phyloP scores from a whole-genome alignment of 2,113 vertebrate genomes.

The Proterorhinus semilunaris region DNA sequence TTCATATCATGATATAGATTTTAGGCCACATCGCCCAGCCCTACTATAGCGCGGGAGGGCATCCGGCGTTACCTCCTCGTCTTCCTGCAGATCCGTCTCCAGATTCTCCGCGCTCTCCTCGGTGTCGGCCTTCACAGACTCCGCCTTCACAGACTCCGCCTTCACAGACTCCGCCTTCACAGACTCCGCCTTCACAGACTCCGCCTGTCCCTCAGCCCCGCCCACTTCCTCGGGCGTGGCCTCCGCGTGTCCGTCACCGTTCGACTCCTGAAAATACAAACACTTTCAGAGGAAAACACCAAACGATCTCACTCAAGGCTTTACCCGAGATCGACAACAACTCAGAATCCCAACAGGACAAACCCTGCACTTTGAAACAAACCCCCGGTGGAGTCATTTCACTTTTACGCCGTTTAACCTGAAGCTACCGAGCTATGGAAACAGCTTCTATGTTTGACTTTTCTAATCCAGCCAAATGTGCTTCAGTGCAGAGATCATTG shows the following conservation, averaged over 20 bases:
- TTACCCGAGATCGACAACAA: background rate
- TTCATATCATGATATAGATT: too few species aligned
- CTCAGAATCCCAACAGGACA: too few species aligned
- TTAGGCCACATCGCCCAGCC: too few species aligned
- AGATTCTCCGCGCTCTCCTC: slow-evolving; percentile 21
- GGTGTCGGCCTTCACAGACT: slow-evolving; percentile 14
- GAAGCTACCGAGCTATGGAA: too few species aligned
- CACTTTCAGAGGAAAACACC: background rate
- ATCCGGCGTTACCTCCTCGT: slow-evolving; percentile 10
- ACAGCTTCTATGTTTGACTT: too few species aligned
- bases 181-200: slow-evolving; percentile 30
- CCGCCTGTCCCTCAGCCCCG: background rate
- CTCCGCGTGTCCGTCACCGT: background rate
- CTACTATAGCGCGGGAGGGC: background rate
- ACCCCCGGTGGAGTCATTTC: too few species aligned
- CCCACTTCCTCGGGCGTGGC: background rate
- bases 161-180: slow-evolving; percentile 33
- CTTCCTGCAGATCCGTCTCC: slow-evolving; percentile 34
- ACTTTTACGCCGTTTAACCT: too few species aligned
- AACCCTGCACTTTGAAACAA: too few species aligned
- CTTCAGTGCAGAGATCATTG: too few species aligned
- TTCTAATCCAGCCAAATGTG: too few species aligned
- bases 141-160: slow-evolving; percentile 19
- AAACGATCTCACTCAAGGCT: background rate
- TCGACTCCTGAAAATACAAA: slow-evolving; percentile 21